Percentiles rank a stretch among this genome's conserved stretches.
Conservation (phyloP, 2,113 vertebrate species). For the Hypocryptadius cinnamomeus region DNA sequence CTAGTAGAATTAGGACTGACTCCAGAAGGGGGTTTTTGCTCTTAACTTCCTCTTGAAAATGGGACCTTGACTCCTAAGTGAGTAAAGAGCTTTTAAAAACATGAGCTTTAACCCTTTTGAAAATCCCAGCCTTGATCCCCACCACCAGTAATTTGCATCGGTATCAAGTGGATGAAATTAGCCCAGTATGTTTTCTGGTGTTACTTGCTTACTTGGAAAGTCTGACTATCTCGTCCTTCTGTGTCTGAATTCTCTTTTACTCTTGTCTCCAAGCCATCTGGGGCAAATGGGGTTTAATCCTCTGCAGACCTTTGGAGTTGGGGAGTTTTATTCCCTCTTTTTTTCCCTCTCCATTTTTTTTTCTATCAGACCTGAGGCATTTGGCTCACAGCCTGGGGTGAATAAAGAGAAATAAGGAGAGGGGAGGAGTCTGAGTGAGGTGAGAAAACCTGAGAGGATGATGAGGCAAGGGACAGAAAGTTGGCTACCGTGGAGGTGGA, state of each 20-base stretch:
- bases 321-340: neutral
- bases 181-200: neutral
- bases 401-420: neutral
- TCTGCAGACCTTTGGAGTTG: neutral
- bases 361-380: neutral
- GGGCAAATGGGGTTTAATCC: neutral
- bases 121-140: neutral
- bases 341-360: neutral
- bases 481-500: neutral
- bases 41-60: conserved; percentile 24
- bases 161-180: neutral
- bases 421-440: neutral
- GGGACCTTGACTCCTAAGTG: neutral
- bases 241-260: neutral
- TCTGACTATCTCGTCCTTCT: neutral
- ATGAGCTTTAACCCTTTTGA: neutral
- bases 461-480: neutral
- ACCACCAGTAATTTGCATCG: neutral
- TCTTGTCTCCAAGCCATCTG: neutral
- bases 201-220: neutral
- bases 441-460: neutral
- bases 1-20: neutral
- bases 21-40: neutral
- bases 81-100: conserved; percentile 32
- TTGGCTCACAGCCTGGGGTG: neutral